Conservation (phyloP, 2,888 invertebrate species). For the Drosophila rubida region DNA sequence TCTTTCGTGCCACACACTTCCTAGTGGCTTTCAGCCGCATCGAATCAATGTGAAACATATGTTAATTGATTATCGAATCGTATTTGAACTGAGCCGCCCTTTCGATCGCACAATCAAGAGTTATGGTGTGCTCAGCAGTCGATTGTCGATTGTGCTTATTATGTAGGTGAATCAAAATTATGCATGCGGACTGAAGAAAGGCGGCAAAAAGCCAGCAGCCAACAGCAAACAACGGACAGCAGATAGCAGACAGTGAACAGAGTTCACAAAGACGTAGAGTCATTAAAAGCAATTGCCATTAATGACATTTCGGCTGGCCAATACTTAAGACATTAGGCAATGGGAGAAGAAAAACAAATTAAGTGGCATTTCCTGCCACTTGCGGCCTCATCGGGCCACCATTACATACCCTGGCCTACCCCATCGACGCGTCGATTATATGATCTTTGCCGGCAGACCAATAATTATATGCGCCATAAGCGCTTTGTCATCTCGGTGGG, state of each 20-base stretch:
- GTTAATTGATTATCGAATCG: conserved; percentile 68
- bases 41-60: conserved; percentile 56
- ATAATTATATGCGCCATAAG: conserved; percentile 80
- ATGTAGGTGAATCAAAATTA: conserved; percentile 54
- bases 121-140: conserved; percentile 25
- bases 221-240: too few relatives aligned
- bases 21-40: conserved; percentile 23
- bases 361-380: conserved; percentile 81
- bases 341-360: conserved; percentile 65
- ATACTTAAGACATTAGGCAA: conserved; percentile 64
- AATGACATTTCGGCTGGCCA: conserved; percentile 76
- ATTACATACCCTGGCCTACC: not conserved
- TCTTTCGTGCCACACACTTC: conserved; percentile 10
- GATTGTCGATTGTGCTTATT: conserved; percentile 29
- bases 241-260: too few relatives aligned
- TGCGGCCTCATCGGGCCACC: conserved; percentile 52
- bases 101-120: conserved; percentile 36
- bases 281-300: conserved; percentile 79
- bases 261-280: conserved; percentile 56
- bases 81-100: conserved; percentile 53
- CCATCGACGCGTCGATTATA: conserved; percentile 28
- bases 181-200: conserved; percentile 54
- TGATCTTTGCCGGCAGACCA: conserved; percentile 72
- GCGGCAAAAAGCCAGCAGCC: not conserved
- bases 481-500: conserved; percentile 75